Percentiles rank a stretch among this genome's conserved stretches.
Evolutionary conservation across 2,797 vertebrate species (phyloP).

Genomic region (Sparidentex hasta): DNA sequence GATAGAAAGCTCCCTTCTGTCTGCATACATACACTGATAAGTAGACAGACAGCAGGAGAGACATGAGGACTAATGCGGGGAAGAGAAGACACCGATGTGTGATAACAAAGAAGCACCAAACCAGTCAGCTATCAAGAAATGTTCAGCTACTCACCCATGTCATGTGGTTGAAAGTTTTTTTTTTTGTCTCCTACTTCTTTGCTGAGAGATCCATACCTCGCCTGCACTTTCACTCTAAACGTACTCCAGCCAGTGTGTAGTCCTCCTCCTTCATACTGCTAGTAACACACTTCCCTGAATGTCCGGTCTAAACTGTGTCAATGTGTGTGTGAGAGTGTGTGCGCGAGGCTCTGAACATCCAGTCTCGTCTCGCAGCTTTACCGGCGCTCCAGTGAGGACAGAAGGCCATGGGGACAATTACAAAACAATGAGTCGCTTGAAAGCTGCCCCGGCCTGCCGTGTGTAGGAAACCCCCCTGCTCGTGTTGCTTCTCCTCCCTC

Average conservation of each 20-base stretch:
- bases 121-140: slow-evolving; percentile 6
- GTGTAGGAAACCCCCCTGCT: slow-evolving; percentile 50
- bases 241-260: slow-evolving; percentile 30
- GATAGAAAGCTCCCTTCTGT: slow-evolving; percentile 29
- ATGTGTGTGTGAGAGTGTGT: slow-evolving; percentile 8
- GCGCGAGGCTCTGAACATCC: slow-evolving; percentile 37
- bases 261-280: slow-evolving; percentile 28
- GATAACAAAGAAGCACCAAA: not conserved
- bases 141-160: slow-evolving; percentile 78
- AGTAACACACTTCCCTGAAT: slow-evolving; percentile 41
- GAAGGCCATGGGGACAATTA: slow-evolving; percentile 82
- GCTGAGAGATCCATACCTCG: slow-evolving; percentile 51
- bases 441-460: slow-evolving; percentile 48
- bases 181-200: slow-evolving; percentile 41
- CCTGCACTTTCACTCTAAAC: slow-evolving; percentile 29
- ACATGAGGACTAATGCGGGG: not conserved
- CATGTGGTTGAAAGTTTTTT: slow-evolving; percentile 61
- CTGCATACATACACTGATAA: slow-evolving; percentile 8
- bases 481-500: slow-evolving; percentile 40
- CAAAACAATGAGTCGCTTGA: slow-evolving; percentile 82
- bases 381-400: slow-evolving; percentile 55
- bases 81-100: not conserved
- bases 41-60: slow-evolving; percentile 1
- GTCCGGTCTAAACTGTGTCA: slow-evolving; percentile 7
- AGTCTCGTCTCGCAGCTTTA: slow-evolving; percentile 53